Conservation (phyloP, 1,140 invertebrate species). For the Lucilia sericata region DNA sequence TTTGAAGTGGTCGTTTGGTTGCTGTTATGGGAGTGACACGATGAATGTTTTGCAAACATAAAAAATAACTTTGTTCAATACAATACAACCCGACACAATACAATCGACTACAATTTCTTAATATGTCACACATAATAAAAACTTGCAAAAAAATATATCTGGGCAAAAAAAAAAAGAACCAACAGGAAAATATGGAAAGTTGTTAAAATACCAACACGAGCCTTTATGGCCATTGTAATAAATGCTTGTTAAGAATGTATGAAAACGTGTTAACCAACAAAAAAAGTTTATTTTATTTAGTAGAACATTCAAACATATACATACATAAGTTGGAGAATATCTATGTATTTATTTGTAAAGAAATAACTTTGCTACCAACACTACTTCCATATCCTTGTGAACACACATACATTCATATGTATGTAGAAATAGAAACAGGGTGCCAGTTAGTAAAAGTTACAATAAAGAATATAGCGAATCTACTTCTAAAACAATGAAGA, state of each 20-base stretch:
- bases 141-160: neutral
- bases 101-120: neutral
- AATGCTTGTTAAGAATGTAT: slow-evolving; percentile 24
- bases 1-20: too few species aligned
- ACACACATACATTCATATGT: neutral
- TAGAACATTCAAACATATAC: neutral
- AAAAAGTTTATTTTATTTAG: neutral
- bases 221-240: slow-evolving; percentile 26
- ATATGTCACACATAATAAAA: slow-evolving; percentile 17
- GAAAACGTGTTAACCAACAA: slow-evolving; percentile 12
- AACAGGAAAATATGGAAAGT: neutral
- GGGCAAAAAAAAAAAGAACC: neutral
- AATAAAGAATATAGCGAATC: too few species aligned
- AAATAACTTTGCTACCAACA: neutral
- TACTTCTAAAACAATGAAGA: too few species aligned
- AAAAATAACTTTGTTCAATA: too few species aligned
- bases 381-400: neutral
- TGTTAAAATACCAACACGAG: slow-evolving; percentile 23
- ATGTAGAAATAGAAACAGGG: neutral
- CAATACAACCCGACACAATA: too few species aligned
- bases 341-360: neutral
- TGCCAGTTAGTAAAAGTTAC: neutral
- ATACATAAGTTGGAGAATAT: neutral
- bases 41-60: too few species aligned
- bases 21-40: too few species aligned